Percentiles rank a stretch among this genome's conserved stretches.
Conservation (phyloP, 2,888 invertebrate genomes). For the Neocrepidodera transversa region DNA sequence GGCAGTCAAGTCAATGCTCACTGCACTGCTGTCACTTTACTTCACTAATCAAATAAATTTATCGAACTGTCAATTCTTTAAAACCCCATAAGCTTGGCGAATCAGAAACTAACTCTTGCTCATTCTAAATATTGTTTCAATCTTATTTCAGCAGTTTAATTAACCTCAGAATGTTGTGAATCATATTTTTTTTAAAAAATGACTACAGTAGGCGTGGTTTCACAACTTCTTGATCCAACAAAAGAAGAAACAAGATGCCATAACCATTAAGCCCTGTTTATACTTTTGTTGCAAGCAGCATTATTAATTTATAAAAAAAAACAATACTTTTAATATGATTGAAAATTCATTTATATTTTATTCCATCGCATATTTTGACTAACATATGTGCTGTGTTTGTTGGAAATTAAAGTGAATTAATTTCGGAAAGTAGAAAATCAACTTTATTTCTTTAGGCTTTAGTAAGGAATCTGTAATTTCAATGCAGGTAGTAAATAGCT, state of each 20-base stretch:
- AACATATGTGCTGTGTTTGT: no score
- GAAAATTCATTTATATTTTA: no score
- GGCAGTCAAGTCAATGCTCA: slow-evolving; percentile 35
- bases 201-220: slow-evolving; percentile 20
- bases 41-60: slow-evolving; percentile 35
- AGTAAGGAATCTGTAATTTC: neutral
- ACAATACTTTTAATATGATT: no score
- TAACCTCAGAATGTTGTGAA: slow-evolving; percentile 6
- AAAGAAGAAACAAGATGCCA: no score
- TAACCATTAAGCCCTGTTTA: neutral
- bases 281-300: no score
- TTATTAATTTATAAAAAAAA: no score
- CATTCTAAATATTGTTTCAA: slow-evolving; percentile 11
- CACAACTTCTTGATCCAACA: neutral
- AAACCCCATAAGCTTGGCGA: slow-evolving; percentile 6
- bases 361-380: no score
- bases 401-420: no score
- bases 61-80: slow-evolving; percentile 14
- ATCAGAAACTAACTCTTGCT: slow-evolving; percentile 1
- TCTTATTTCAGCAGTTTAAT: slow-evolving; percentile 4
- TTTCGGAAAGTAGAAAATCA: no score
- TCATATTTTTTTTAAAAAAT: slow-evolving; percentile 14
- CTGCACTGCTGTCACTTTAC: slow-evolving; percentile 32
- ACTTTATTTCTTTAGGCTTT: neutral
- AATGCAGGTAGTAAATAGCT: no score